Base-by-base conservation (phyloP, 2,113 vertebrate species). In the Pterocles burchelli region DNA sequence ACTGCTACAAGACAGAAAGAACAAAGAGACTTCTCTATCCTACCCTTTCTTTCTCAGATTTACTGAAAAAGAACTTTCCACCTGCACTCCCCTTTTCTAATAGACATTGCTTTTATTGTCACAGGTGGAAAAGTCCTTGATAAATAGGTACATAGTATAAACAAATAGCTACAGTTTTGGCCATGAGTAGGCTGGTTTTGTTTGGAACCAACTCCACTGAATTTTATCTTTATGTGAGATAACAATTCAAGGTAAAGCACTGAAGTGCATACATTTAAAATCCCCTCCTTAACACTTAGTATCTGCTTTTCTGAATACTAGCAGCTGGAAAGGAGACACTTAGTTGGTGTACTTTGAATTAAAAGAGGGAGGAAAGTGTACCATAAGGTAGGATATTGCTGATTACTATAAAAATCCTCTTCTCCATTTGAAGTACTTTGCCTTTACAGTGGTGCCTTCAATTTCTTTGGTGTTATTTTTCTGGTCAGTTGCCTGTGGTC, bases 391-490 rank as follows among this genome's bases (percentile, higher is more conserved):
- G 38, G 73, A 63, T 61, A 58, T 28, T 71, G 67, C 45, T 13
- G 7, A 58, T 71, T 54, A 58, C n/a, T 57, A 25, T 41, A 61
- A 62, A 55, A 49, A 36, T 76, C 26, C 13, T 87, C 38, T 86
- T 77, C 48, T 84, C 29, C 55, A 7, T 78, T 67, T 62, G n/a
- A 87, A 94, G 46, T 84, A 80, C 38, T 89, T 94, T 84, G 79
- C 88, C 92, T 84, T 93, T 72, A 92, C 52, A 95, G 85, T 46
- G 79, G 92, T 96, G 92, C 96, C 95, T 96, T 95, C 65, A 46
- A 18, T 82, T 85, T 76, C 58, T 21, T 70, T 41, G 38, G 58
- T 82, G 55, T 49, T 54, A 48, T 25, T 67, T 15, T 58, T 75
- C 52, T 76, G 66, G 41, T 77, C 34, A 19, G 28, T 26, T 43